Conservation (phyloP, 35 echinoderm and acorn worm genomes). For the Anneissia japonica region DNA sequence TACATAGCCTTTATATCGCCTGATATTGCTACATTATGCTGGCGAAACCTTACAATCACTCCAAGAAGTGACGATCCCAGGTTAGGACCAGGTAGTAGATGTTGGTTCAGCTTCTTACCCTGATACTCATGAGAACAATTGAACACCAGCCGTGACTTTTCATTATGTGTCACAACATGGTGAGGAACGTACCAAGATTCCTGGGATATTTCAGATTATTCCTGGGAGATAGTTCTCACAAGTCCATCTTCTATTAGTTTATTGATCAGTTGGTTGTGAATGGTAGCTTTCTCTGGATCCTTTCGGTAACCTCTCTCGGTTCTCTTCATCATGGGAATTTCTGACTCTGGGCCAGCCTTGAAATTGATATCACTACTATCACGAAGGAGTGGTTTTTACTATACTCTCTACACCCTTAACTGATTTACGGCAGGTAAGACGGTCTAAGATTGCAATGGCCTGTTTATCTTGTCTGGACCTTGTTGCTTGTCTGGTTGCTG, state of each 20-base stretch:
- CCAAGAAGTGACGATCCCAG: neutral
- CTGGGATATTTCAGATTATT: neutral
- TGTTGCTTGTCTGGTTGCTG: neutral
- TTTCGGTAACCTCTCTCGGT: neutral
- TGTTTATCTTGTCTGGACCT: neutral
- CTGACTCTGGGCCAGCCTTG: neutral
- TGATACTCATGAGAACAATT: conserved; percentile 10
- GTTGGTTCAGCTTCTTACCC: neutral
- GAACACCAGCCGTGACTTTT: neutral
- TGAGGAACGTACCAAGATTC: conserved; percentile 16
- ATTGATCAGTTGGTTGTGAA: neutral
- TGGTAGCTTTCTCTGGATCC: neutral
- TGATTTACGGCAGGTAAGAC: neutral
- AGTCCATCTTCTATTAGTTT: neutral
- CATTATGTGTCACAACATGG: conserved; percentile 14
- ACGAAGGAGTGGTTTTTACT: conserved; percentile 3
- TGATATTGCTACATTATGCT: neutral
- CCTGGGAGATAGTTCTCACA: neutral
- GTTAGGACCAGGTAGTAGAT: neutral
- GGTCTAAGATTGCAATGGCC: neutral
- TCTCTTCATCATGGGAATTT: conserved; percentile 3
- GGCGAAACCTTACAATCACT: neutral
- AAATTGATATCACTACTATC: neutral
- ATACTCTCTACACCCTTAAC: neutral
- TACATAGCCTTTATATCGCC: neutral